Evolutionary conservation across 2,113 vertebrate species (phyloP), one percentile per base, ranked within the genome.

Genomic region (Hymenochirus boettgeri): DNA sequence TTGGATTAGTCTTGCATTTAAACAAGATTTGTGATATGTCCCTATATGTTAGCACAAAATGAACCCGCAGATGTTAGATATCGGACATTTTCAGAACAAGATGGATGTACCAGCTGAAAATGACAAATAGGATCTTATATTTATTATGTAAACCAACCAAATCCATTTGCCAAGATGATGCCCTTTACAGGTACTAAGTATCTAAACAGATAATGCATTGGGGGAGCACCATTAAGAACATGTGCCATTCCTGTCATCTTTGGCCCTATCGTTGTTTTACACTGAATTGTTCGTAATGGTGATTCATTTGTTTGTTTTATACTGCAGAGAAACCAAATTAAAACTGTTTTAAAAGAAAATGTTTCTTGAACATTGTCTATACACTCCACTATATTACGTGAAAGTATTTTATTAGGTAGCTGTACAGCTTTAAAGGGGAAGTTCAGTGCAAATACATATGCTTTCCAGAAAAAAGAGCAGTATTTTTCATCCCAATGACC

Each of bases 281-380:
- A n/a, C 6, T 50, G 15, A 29, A 33, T 51, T 24, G 26, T 37
- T 17, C 13, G 7, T 31, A 18, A 33, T 13, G 29, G 13, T 45
- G 15, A 18, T 35, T 62, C 23, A 19, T 33, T 63, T 19, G 57
- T 46, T 57, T 57, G 54, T 62, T 42, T 63, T 63, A 42, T 63
- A 54, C 35, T 42, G 17, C 25, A 42, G 50, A 54, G 37, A 63
- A 24, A 23, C 35, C 7, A 42, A 42, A 22, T 13, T 19, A 37
- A 37, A 51, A 51, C 7, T 4, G 24, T n/a, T 22, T 27, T 27
- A 27, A 60, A 13, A 47, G 12, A 52, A 51, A 24, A 50, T 31
- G 10, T 31, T 6, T n/a, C n/a, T n/a, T n/a, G n/a, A n/a, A n/a
- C n/a, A n/a, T n/a, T n/a, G n/a, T n/a, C n/a, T n/a, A n/a, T n/a